Conservation (phyloP, 2,888 invertebrate genomes). For the Rosalia funebris region DNA sequence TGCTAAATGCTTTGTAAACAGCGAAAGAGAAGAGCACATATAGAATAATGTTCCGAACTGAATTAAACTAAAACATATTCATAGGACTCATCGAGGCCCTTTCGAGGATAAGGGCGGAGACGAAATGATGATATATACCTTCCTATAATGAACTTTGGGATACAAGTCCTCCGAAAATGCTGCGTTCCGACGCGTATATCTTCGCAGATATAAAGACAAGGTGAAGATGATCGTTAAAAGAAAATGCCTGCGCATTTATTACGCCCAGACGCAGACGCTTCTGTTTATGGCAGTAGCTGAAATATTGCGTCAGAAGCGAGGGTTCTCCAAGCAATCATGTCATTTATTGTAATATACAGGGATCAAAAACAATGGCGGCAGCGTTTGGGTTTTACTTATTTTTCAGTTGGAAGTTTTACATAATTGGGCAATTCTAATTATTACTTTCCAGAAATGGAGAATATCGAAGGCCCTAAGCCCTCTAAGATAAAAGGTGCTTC, state of each 20-base stretch:
- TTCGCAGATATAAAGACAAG: constrained; percentile 18
- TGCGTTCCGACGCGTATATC: constrained; percentile 17
- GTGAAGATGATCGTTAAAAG: constrained; percentile 27
- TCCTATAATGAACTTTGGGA: constrained; percentile 5
- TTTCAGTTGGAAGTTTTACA: no score
- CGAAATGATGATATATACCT: neutral
- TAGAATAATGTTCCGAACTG: neutral
- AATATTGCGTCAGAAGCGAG: constrained; percentile 13
- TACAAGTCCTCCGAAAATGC: neutral
- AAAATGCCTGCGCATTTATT: constrained; percentile 25
- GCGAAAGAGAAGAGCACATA: no score
- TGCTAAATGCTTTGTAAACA: no score
- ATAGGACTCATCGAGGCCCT: neutral
- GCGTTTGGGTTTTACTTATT: no score
- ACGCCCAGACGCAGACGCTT: constrained; percentile 25
- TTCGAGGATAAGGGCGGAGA: neutral
- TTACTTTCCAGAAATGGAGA: no score
- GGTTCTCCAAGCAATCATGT: constrained; percentile 5
- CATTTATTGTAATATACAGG: neutral
- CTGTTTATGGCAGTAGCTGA: constrained; percentile 30
- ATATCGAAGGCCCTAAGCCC: no score
- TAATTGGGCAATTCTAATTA: no score
- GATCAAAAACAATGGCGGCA: neutral
- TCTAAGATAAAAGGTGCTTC: no score
- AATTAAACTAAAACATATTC: neutral